A percentile compares a stretch with the other conserved stretches of the same genome.
Conservation (phyloP, 2,888 invertebrate genomes). For the Oscheius onirici region DNA sequence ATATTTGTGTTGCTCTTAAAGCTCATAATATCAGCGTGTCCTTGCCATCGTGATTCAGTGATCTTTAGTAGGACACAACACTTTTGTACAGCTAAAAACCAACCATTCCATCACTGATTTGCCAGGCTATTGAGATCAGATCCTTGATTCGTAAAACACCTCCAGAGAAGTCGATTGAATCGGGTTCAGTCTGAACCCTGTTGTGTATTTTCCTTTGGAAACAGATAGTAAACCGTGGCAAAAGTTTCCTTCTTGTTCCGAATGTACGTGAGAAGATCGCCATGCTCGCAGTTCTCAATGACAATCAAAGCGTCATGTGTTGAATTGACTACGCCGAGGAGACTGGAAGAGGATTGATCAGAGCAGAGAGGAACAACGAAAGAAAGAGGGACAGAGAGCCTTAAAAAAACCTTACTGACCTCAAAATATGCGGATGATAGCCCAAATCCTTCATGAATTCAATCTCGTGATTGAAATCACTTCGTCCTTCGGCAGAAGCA, state of each 20-base stretch:
- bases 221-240: conserved; percentile 30
- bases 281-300: conserved; percentile 57
- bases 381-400: background rate
- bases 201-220: background rate
- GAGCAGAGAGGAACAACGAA: background rate
- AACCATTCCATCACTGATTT: conserved; percentile 56
- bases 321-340: conserved; percentile 58
- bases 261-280: conserved; percentile 57
- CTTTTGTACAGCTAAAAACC: background rate
- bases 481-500: conserved; percentile 52
- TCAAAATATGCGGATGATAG: conserved; percentile 57
- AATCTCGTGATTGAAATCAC: conserved; percentile 63
- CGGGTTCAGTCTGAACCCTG: conserved; percentile 1
- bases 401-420: background rate
- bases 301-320: conserved; percentile 57
- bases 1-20: too few species aligned
- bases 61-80: too few species aligned
- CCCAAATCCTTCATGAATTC: conserved; percentile 64
- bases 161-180: background rate
- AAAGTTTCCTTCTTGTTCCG: conserved; percentile 49
- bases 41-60: too few species aligned
- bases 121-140: conserved; percentile 53
- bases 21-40: too few species aligned
- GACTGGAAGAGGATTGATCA: conserved; percentile 30
- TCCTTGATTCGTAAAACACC: conserved; percentile 50